These are phyloP conservation scores for Chaetophractus vellerosus DNA, from an alignment of 2,797 vertebrate genomes.

Conservation along the genomic window DNA sequence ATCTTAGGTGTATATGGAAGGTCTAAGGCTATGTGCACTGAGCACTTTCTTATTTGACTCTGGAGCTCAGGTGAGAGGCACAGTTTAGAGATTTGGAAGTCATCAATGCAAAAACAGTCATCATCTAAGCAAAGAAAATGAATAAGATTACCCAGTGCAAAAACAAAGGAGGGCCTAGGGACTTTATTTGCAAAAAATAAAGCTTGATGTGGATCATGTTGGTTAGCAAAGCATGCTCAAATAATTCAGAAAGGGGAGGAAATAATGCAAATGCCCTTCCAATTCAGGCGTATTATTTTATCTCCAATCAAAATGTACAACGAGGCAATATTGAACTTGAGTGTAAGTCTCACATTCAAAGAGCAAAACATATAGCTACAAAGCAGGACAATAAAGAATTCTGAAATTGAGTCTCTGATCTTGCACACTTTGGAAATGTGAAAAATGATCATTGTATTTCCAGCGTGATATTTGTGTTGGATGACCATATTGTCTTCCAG, in stretches of 20 bases:
- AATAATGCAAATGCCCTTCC: not conserved
- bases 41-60: not conserved
- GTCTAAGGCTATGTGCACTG: not conserved
- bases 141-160: not conserved
- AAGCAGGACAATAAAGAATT: not conserved
- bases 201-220: not conserved
- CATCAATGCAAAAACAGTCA: not conserved
- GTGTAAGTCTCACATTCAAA: not conserved
- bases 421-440: not conserved
- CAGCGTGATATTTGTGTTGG: not conserved
- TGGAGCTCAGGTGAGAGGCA: not conserved
- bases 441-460: not conserved
- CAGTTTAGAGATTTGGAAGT: not conserved
- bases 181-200: conserved; percentile 26
- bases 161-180: not conserved
- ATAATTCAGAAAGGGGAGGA: not conserved
- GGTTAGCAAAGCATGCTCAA: not conserved
- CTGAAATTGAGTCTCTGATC: not conserved
- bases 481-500: not conserved
- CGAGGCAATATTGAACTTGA: not conserved
- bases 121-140: not conserved
- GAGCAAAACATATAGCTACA: not conserved
- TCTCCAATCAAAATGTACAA: not conserved
- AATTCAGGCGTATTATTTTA: not conserved
- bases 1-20: not conserved